These are phyloP conservation scores for Leuciscus idus DNA, from an alignment of 2,113 vertebrate species.

Conservation along the genomic window DNA sequence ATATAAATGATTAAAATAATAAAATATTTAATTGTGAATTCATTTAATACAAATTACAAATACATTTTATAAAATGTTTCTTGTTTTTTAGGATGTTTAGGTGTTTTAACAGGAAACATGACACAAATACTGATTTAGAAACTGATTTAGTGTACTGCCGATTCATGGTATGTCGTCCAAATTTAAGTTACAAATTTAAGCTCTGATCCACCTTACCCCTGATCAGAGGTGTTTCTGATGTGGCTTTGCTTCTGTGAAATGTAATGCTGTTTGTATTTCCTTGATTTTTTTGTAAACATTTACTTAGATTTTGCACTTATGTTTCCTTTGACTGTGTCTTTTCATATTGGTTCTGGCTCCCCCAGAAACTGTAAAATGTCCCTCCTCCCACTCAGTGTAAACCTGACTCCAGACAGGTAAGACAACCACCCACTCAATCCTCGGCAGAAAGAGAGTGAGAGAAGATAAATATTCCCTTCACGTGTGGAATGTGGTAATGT, in stretches of 20 bases:
- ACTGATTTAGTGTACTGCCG: too few species aligned
- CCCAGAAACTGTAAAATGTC: background rate
- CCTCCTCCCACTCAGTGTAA: background rate
- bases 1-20: too few species aligned
- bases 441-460: constrained; percentile 2
- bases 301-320: background rate
- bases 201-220: background rate
- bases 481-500: constrained; percentile 44
- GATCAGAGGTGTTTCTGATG: background rate
- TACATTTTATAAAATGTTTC: too few species aligned
- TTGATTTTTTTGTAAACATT: background rate
- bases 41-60: too few species aligned
- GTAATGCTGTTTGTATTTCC: background rate
- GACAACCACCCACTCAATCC: constrained; percentile 44
- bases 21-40: too few species aligned
- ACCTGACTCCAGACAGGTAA: constrained; percentile 33
- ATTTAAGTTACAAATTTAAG: too few species aligned
- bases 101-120: too few species aligned
- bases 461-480: constrained; percentile 37
- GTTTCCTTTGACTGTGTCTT: background rate
- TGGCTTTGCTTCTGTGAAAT: background rate
- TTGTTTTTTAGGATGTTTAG: too few species aligned
- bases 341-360: background rate
- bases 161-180: too few species aligned
- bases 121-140: too few species aligned